Evolutionary conservation across 2,113 vertebrate species (phyloP).

Genomic region (Tetraodon nigroviridis): DNA sequence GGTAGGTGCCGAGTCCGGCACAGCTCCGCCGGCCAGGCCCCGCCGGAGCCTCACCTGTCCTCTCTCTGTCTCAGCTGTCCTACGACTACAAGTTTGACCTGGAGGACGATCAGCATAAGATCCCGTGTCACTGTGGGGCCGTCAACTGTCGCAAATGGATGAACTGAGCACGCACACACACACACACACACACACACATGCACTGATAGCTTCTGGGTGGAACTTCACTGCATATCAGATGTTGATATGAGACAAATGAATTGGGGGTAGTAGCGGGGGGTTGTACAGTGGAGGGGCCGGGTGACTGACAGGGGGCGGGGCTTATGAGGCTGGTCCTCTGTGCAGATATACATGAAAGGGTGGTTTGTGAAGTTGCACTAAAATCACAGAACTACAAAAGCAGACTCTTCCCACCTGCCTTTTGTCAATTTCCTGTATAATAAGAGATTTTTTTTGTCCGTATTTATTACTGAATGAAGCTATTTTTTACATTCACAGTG

Average conservation of each 20-base stretch:
- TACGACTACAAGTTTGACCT: conserved; percentile 99
- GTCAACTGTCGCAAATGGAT: conserved; percentile 99
- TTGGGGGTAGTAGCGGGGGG: conserved; percentile 8
- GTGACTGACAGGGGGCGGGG: conserved; percentile 66
- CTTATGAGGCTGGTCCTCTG: conserved; percentile 93
- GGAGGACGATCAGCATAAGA: conserved; percentile 99
- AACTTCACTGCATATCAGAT: conserved; percentile 27
- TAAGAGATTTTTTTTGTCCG: conserved; percentile 91
- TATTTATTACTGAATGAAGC: conserved; percentile 99
- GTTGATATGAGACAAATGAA: conserved; percentile 17
- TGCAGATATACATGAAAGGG: conserved; percentile 52
- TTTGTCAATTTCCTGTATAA: conserved; percentile 96
- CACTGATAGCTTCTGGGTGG: conserved; percentile 21
- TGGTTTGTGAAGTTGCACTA: conserved; percentile 93
- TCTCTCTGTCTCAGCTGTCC: conserved; percentile 77
- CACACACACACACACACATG: conserved; percentile 22
- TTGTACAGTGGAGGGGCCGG: conserved; percentile 35
- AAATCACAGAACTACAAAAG: conserved; percentile 72
- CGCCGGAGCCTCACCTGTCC: no score
- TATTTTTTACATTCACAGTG: conserved; percentile 84
- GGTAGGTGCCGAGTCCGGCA: conserved; percentile 66
- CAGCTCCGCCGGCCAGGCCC: no score
- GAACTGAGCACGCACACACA: conserved; percentile 77
- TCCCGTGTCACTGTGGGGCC: conserved; percentile 96
- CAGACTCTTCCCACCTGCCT: conserved; percentile 80